Evolutionary conservation across 2,888 invertebrate genomes (phyloP), one percentile per base, ranked within the genome.

Genomic region (Cantharis flavilabris): DNA sequence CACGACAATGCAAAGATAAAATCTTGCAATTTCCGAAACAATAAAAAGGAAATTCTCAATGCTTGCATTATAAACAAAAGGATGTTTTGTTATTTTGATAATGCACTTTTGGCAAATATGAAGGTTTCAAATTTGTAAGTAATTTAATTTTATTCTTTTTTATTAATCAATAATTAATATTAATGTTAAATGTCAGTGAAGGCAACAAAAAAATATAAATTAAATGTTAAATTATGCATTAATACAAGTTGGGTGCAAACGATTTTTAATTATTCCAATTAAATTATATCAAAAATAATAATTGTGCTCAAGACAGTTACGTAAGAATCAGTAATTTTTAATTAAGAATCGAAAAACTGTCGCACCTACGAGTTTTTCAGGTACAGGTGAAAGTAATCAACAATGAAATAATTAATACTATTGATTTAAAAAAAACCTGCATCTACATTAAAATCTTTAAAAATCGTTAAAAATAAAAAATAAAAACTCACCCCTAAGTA

Each of bases 401-500:
- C 49, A 49, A 49, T 49, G n/a, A 49, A 49, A 49, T 49, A 49
- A 49, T 49, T 49, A 49, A 49, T 49, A n/a, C 13, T 23, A 67
- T 26, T 26, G 9, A 26, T 26, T 26, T 26, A 9, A 26, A 9
- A 26, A 26, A 26, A 9, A 26, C 9, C 26, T 26, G 9, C 1
- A 26, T 26, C 3, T 23, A 23, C 0, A 5, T 5, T 23, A 23
- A 5, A 5, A 23, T 23, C 4, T 16, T 72, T 7, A 28, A 23
- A 65, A 30, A 10, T 30, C 1, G 10, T 30, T 10, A 73, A 67
- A 70, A n/a, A 23, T 71, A 62, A 70, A n/a, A 62, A 70, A 72
- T 28, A 69, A 67, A 14, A 69, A 90, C 91, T 90, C 90, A 97
- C 97, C 97, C 92, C 97, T 93, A 80, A 97, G 91, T 62, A 96